Base-by-base conservation (phyloP, 1,140 invertebrate species). In the Sitobion miscanthi region DNA sequence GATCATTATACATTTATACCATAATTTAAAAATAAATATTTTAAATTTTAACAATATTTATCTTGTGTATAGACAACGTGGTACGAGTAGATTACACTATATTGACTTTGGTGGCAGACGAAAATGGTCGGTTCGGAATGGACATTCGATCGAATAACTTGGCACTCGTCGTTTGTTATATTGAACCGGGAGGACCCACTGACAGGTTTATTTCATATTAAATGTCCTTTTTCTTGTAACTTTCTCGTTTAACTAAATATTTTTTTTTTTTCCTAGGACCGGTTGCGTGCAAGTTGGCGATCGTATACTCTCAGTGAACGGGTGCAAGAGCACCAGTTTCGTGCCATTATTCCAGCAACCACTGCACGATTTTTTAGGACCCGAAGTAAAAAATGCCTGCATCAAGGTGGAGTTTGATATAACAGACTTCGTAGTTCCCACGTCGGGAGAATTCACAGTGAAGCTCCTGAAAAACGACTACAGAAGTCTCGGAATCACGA, bases 381-480 rank as follows among this genome's bases (percentile, higher is more conserved):
- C 91, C 2, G 91, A 93, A 86, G 91, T 93, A 2, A 93, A 86
- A 93, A 93, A 93, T 52, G 91, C 92, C 17, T 93, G 91, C 49
- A 86, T 95, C 6, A 94, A 94, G 30, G 94, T 94, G 9, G 98
- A 99, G 95, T 99, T 99, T 95, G 98, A 98, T 96, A 98, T 99
- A 94, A 97, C 98, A n/a, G 98, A 99, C 94, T 97, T 98, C 0
- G 98, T 99, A 38, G 97, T 99, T 91, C 98, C 98, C 4, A 97
- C 97, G 23, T 98, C 97, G 94, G 98, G 98, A 21, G 17, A 93
- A 42, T 99, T 99, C 95, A 97, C 97, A 93, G 98, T 99, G 0
- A 98, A 98, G 95, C 95, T 99, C 23, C 97, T 97, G 1, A 98
- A 98, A 94, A 96, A 97, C 52, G 96, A 96, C 11, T 95, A 95